Base-by-base conservation (phyloP, 2,797 vertebrate species). In the Gymnothorax javanicus region DNA sequence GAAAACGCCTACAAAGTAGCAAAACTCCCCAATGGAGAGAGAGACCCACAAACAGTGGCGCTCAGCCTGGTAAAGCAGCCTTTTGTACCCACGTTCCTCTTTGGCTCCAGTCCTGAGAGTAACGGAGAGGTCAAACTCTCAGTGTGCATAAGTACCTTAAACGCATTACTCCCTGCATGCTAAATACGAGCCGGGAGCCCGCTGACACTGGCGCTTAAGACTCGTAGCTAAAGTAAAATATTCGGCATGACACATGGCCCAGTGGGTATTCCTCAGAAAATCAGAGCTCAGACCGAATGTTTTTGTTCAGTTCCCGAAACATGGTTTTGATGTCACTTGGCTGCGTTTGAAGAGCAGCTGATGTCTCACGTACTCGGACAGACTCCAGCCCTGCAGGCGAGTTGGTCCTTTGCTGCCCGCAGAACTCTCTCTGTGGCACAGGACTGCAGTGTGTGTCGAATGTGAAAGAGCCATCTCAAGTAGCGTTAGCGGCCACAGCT, bases 161-260 rank as follows among this genome's bases (percentile, higher is more conserved):
- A 27, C 77, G 27, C 77, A 17, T 59, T 81, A 59, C 59, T 54
- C 15, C n/a, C 33, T 60, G 77, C 77, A 81, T 81, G 43, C 75
- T 33, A 54, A 60, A 82, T n/a, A 25, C 57, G 13, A 52, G 60
- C 2, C 0, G 9, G 9, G 7, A 43, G 25, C 57, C 82, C 25
- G 3, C 58, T 3, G 71, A 50, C 60, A 50, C 69, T 69, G 11
- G 43, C 17, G 60, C 59, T 82, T 67, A 57, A 82, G 6, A 5
- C 60, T 3, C 23, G 5, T 33, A 17, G 75, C 79, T 52, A 2
- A 82, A 56, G 64, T n/a, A n/a, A 60, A 82, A 67, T 69, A 69
- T 82, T 86, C 77, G 17, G 58, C 60, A 20, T 82, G 85, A 86
- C 85, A 43, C 82, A 82, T 62, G 77, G 60, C n/a, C 77, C n/a